Base-by-base conservation (phyloP, 2,888 invertebrate genomes). In the Amphipyra tragopoginis region DNA sequence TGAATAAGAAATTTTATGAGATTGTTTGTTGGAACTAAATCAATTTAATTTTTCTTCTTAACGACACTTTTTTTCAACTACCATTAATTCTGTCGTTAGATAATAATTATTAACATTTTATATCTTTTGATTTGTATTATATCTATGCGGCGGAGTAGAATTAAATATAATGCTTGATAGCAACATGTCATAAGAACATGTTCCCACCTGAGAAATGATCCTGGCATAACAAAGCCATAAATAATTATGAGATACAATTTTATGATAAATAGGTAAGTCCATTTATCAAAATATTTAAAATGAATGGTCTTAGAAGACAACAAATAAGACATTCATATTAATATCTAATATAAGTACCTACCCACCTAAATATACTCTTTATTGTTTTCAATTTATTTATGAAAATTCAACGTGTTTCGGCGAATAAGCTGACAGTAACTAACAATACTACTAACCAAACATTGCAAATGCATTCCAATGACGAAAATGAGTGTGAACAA, bases 1-100 rank as follows among this genome's bases (percentile, higher is more conserved):
- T 52, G 43, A 57, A 70, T 44, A 54, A 65, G n/a, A 49, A 45
- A 47, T 58, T 79, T 70, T 70, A 76, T 68, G 71, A 60, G 57
- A 77, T 62, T 65, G 66, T 79, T 67, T 71, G 62, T 71, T 63
- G 51, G 62, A 65, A 42, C 42, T 70, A 69, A 76, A 76, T 76
- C 64, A 75, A 60, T 63, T 67, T 51, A 62, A 48, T 67, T 62
- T 75, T 65, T 75, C 49, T 55, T 62, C 44, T 36, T 59, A 51
- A 66, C 65, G 56, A 43, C 44, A 52, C n/a, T n/a, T 40, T 65
- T 61, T 72, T 44, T 63, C 33, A 9, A 42, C 38, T 29, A 45
- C 34, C 55, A 43, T 61, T 76, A 63, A 63, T 61, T 66, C 53
- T 65, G 58, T 65, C 60, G 48, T 36, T 51, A 29, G 62, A 34